A percentile compares a stretch with the other conserved stretches of the same genome.
Evolutionary conservation across 2,888 invertebrate genomes (phyloP).

Genomic region (Lomographa bimaculata): DNA sequence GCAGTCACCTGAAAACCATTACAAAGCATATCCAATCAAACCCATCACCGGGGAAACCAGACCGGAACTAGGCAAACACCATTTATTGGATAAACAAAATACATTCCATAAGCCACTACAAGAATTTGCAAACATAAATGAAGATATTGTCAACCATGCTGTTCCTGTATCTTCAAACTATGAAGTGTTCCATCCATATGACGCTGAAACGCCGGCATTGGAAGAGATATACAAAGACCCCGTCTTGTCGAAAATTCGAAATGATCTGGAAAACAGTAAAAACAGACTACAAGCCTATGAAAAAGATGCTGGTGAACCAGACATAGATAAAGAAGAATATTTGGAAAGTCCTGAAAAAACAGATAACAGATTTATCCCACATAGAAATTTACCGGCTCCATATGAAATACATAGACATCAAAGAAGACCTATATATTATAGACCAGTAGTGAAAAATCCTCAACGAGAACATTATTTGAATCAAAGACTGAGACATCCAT

Average conservation of each 20-base stretch:
- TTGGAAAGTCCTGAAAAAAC: conserved; percentile 63
- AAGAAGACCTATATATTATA: conserved; percentile 67
- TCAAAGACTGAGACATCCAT: conserved; percentile 68
- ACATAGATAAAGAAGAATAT: conserved; percentile 63
- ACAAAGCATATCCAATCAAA: conserved; percentile 57
- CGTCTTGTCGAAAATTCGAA: conserved; percentile 59
- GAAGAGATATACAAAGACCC: conserved; percentile 66
- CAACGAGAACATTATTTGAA: conserved; percentile 60
- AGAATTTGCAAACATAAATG: conserved; percentile 49
- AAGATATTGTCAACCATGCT: conserved; percentile 36
- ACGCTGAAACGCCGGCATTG: conserved; percentile 64
- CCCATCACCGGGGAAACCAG: conserved; percentile 55
- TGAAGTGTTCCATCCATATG: conserved; percentile 73
- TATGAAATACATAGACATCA: conserved; percentile 71
- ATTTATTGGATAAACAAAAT: conserved; percentile 50
- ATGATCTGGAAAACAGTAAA: conserved; percentile 58
- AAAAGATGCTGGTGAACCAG: conserved; percentile 57
- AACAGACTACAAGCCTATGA: conserved; percentile 61
- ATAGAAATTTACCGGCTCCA: conserved; percentile 57
- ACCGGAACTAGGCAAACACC: conserved; percentile 62
- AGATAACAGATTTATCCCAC: conserved; percentile 60
- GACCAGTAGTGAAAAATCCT: conserved; percentile 39
- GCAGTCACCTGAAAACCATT: conserved; percentile 60
- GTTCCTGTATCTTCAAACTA: conserved; percentile 57
- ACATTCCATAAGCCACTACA: conserved; percentile 53